A percentile compares a stretch with the other conserved stretches of the same genome.
phyloP scores from a whole-genome alignment of 1,140 invertebrate species.

The Heliconius hermathena region DNA sequence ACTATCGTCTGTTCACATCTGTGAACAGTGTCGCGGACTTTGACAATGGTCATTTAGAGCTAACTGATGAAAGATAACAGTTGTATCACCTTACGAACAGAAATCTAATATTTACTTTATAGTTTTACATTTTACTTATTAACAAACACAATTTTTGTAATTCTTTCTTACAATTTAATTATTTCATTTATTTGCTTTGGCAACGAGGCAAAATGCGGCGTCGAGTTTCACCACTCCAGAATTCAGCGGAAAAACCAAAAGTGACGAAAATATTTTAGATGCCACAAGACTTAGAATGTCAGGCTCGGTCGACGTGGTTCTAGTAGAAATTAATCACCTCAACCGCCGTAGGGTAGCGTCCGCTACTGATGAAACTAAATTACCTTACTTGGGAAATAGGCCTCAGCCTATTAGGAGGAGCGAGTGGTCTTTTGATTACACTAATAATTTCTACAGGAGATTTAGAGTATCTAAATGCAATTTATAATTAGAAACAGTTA shows the following conservation, averaged over 20 bases:
- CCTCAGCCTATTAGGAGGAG: constrained; percentile 19
- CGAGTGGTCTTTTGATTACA: neutral
- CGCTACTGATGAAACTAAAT: constrained; percentile 35
- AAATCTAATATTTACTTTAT: neutral
- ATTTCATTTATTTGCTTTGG: too few relatives aligned
- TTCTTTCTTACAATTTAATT: neutral
- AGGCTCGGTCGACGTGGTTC: constrained; percentile 7
- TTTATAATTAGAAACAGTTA: neutral
- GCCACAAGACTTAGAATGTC: neutral
- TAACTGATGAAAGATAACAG: neutral
- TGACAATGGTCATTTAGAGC: neutral
- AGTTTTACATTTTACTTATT: neutral
- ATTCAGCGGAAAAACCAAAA: neutral
- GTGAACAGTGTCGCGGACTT: constrained; percentile 16
- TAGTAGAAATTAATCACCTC: constrained; percentile 28
- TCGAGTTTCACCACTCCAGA: too few relatives aligned
- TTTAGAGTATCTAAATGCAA: neutral
- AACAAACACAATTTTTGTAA: neutral
- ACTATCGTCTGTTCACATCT: constrained; percentile 23
- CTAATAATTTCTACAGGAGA: neutral
- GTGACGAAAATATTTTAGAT: neutral
- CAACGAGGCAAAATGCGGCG: too few relatives aligned
- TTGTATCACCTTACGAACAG: neutral
- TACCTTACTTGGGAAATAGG: constrained; percentile 24
- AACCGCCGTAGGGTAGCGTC: constrained; percentile 29